phyloP scores from a whole-genome alignment of 2,888 invertebrate species.

The Agrilus cyanescens region DNA sequence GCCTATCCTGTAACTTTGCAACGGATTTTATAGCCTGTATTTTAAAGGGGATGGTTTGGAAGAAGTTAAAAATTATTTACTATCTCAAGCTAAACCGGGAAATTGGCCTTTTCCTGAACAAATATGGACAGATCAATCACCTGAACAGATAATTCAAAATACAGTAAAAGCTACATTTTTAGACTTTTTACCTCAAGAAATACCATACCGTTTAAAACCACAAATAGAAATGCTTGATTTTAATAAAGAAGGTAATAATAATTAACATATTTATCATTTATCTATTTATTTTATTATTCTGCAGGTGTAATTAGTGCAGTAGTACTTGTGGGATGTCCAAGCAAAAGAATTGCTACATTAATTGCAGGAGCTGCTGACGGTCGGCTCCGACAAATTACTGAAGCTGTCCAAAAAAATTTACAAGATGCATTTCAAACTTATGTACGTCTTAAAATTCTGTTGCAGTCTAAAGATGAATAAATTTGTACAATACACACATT shows the following conservation, averaged over 20 bases:
- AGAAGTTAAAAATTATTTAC: conserved; percentile 46
- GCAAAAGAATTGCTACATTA: conserved; percentile 47
- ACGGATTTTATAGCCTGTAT: conserved; percentile 6
- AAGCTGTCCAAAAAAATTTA: conserved; percentile 29
- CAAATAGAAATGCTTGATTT: conserved; percentile 55
- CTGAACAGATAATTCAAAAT: conserved; percentile 55
- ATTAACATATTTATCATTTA: neutral
- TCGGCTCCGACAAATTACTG: conserved; percentile 59
- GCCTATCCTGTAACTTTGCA: neutral
- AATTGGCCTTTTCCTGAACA: conserved; percentile 56
- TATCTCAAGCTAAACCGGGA: conserved; percentile 51
- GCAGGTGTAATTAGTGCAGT: conserved; percentile 42
- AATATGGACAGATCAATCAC: conserved; percentile 61
- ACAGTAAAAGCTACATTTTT: conserved; percentile 74
- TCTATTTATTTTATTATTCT: conserved; percentile 7
- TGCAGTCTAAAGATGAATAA: conserved; percentile 14
- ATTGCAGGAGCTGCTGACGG: conserved; percentile 58
- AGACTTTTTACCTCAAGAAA: conserved; percentile 71
- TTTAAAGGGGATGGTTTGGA: conserved; percentile 27
- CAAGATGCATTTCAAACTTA: conserved; percentile 29
- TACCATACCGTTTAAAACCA: conserved; percentile 67
- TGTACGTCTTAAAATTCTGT: conserved; percentile 28
- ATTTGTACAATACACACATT: no score
- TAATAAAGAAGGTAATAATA: conserved; percentile 37
- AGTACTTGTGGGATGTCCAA: conserved; percentile 52